phyloP scores from a whole-genome alignment of 2,113 vertebrate genomes.

The Dicaeum eximium region DNA sequence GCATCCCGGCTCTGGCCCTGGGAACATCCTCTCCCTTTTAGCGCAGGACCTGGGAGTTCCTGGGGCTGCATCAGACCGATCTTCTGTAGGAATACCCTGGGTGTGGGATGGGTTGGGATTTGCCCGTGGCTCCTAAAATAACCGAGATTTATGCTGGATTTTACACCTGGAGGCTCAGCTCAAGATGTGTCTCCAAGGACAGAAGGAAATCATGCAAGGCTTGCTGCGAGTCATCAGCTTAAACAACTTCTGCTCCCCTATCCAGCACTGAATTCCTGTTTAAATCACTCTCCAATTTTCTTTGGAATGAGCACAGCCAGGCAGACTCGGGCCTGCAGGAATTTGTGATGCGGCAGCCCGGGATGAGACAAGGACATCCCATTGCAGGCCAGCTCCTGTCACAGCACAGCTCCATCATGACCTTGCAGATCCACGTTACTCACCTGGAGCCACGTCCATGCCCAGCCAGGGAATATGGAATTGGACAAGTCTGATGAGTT shows the following conservation, averaged over 20 bases:
- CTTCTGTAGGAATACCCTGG: not conserved
- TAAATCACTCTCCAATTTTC: not conserved
- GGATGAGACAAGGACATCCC: not conserved
- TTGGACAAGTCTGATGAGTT: not conserved
- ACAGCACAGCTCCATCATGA: not conserved
- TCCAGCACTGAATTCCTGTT: not conserved
- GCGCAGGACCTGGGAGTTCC: not conserved
- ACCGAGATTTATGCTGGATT: not conserved
- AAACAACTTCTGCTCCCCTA: not conserved
- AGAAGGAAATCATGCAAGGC: not conserved
- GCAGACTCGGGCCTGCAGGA: not conserved
- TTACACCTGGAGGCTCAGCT: not conserved
- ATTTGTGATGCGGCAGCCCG: not conserved
- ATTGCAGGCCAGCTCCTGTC: not conserved
- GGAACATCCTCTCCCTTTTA: not conserved
- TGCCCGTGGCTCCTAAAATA: not conserved
- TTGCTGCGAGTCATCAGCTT: not conserved
- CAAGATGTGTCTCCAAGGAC: rapidly evolving
- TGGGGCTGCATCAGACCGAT: not conserved
- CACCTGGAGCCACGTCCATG: not conserved
- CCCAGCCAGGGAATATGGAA: not conserved
- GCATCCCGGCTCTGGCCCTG: not conserved
- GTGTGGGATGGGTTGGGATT: not conserved
- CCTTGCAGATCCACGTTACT: not conserved
- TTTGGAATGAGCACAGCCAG: not conserved